These are phyloP conservation scores for Penelope pileata DNA, from an alignment of 2,113 vertebrate genomes.

Conservation along the genomic window DNA sequence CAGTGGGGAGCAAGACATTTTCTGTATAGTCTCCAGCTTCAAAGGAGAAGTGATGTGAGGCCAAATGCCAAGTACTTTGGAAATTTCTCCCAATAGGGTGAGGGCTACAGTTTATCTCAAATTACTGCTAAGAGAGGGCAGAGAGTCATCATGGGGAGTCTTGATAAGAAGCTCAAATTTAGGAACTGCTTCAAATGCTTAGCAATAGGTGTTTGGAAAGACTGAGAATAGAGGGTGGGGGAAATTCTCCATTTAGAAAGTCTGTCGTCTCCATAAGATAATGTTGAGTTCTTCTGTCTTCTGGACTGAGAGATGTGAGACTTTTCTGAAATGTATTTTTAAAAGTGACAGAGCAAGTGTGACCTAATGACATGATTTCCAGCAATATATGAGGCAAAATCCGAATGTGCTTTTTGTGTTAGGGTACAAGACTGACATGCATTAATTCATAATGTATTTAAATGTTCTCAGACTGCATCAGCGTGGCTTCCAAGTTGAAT, in stretches of 20 bases:
- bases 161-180: neutral
- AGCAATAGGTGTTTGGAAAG: neutral
- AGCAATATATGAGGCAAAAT: neutral
- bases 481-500: neutral
- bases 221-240: neutral
- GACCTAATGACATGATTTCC: neutral
- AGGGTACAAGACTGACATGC: neutral
- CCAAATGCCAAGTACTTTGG: constrained; percentile 46
- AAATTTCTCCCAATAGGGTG: neutral
- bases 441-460: neutral
- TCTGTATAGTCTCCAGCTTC: constrained; percentile 25
- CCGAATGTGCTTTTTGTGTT: accelerated
- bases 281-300: neutral
- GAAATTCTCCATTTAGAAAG: neutral
- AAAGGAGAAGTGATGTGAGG: constrained; percentile 47
- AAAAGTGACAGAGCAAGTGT: neutral
- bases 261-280: neutral
- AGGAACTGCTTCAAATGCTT: neutral
- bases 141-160: neutral
- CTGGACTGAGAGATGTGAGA: neutral
- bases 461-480: neutral
- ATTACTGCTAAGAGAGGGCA: neutral
- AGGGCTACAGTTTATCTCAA: constrained; percentile 2
- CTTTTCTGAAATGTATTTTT: constrained; percentile 1
- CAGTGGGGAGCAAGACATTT: constrained; percentile 26